phyloP scores from a whole-genome alignment of 2,797 vertebrate species.

The Mormyrops boulengeri region DNA sequence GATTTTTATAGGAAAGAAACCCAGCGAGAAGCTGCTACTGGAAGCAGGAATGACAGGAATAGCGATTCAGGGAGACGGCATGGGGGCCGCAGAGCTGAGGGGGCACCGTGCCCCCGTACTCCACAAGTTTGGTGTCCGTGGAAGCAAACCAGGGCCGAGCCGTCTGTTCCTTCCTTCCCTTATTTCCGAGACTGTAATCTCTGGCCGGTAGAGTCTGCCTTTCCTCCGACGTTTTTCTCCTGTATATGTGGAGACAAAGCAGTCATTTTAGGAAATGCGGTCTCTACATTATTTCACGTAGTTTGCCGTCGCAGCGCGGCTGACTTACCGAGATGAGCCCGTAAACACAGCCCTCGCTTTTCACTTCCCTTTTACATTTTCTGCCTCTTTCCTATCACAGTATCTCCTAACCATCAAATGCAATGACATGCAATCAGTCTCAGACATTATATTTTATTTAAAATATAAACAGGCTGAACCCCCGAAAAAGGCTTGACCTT shows the following conservation, averaged over 20 bases:
- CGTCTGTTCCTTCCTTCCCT: background rate
- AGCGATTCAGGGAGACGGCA: background rate
- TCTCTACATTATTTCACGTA: background rate
- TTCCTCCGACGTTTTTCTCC: background rate
- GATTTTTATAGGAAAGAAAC: constrained; percentile 4
- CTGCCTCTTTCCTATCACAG: background rate
- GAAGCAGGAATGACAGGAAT: background rate
- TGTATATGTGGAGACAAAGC: background rate
- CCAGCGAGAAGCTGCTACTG: background rate
- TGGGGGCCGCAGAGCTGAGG: background rate
- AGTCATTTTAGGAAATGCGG: background rate
- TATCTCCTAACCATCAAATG: background rate
- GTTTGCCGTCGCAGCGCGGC: background rate
- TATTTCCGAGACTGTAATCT: background rate
- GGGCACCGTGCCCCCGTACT: background rate
- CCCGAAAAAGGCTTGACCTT: constrained; percentile 2
- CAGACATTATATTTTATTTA: constrained; percentile 8
- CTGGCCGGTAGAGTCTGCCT: background rate
- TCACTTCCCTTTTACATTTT: background rate
- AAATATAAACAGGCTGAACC: background rate
- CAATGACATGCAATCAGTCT: constrained; percentile 1
- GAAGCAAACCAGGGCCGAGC: background rate
- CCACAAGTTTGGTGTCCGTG: background rate
- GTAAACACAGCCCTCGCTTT: background rate
- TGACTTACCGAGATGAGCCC: background rate